These are phyloP conservation scores for Pachliopta kotzebuea DNA, from an alignment of 2,888 invertebrate species.

Conservation along the genomic window DNA sequence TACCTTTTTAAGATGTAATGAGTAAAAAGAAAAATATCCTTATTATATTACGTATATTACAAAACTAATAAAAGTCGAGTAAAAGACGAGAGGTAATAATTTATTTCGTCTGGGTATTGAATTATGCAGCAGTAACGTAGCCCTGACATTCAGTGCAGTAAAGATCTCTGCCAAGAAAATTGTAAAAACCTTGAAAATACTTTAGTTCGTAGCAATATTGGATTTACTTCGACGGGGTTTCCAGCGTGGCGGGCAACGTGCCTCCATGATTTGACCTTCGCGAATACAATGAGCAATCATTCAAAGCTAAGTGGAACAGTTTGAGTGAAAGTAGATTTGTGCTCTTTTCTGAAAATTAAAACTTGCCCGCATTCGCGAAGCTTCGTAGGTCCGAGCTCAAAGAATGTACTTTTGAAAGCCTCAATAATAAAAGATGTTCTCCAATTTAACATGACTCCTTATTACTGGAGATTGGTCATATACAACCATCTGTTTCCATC, in stretches of 20 bases:
- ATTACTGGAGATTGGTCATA: no score
- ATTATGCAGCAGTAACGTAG: conserved; percentile 8
- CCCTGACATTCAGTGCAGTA: conserved; percentile 26
- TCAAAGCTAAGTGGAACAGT: conserved; percentile 19
- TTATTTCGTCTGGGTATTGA: conserved; percentile 17
- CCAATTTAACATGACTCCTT: no score
- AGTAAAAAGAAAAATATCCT: not conserved
- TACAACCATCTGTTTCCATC: no score
- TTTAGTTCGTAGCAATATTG: conserved; percentile 26
- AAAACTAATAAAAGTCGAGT: not conserved
- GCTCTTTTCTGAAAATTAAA: conserved; percentile 19
- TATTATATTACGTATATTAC: no score
- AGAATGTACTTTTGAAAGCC: not conserved
- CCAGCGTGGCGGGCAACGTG: conserved; percentile 25
- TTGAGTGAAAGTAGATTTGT: conserved; percentile 25
- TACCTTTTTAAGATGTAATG: not conserved
- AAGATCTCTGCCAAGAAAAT: conserved; percentile 30
- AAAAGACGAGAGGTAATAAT: conserved; percentile 1
- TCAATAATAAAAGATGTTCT: not conserved
- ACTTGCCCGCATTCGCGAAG: not conserved
- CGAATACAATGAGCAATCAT: conserved; percentile 28
- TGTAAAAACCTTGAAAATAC: conserved; percentile 27
- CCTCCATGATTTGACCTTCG: conserved; percentile 22
- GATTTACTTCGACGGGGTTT: conserved; percentile 29
- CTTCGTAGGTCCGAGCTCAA: not conserved